A percentile compares a stretch with the other conserved stretches of the same genome.
Conservation (phyloP, 2,113 vertebrate species). For the Neoarius graeffei region DNA sequence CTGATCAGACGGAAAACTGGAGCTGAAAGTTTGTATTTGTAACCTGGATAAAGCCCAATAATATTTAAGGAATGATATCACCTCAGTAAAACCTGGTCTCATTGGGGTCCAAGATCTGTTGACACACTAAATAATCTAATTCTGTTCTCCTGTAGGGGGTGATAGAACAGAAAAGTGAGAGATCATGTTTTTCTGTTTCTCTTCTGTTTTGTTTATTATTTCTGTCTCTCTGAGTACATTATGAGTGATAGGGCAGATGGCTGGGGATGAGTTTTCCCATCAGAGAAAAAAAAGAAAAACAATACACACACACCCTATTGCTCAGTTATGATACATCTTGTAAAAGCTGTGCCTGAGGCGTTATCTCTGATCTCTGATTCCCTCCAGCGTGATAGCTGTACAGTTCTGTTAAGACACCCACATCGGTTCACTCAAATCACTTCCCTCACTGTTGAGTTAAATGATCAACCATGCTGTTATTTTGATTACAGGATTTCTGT, state of each 20-base stretch:
- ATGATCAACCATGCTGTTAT: too few species aligned
- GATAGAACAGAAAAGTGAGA: background rate
- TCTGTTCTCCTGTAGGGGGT: background rate
- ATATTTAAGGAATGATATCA: background rate
- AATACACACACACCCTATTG: background rate
- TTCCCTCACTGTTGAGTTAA: background rate
- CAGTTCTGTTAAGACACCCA: background rate
- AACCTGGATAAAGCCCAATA: background rate
- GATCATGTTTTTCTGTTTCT: background rate
- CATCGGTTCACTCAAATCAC: background rate
- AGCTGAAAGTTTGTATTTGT: background rate
- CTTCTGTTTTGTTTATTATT: background rate
- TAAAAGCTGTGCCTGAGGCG: slow-evolving; percentile 9
- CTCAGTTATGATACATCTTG: background rate
- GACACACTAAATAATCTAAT: background rate
- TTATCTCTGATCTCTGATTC: background rate
- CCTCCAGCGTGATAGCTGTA: background rate
- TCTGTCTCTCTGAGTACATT: background rate
- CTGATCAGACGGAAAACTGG: background rate
- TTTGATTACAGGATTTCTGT: background rate
- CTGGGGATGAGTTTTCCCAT: background rate
- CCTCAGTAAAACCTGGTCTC: background rate
- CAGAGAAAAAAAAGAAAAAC: background rate
- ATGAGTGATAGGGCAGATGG: background rate
- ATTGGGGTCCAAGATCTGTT: background rate